Percentiles rank a stretch among this genome's conserved stretches.
Conservation (phyloP, 2,888 invertebrate genomes). For the Synanthedon vespiformis region DNA sequence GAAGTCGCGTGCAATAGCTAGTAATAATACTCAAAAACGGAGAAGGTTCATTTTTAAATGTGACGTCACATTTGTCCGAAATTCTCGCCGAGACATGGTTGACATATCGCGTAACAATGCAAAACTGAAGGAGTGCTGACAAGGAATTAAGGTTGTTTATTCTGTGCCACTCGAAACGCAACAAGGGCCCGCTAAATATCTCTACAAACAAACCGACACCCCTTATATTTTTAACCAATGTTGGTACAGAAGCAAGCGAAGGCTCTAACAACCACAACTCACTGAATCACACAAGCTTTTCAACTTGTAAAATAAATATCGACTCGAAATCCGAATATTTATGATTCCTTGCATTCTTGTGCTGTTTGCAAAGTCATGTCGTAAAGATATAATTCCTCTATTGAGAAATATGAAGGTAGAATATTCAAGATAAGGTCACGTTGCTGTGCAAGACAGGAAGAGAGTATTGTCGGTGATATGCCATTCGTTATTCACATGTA, state of each 20-base stretch:
- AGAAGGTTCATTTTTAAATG: no score
- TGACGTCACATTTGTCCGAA: no score
- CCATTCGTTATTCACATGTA: no score
- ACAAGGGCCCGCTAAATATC: slow-evolving; percentile 51
- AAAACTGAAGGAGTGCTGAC: slow-evolving; percentile 40
- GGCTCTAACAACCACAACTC: neutral
- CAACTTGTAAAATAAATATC: neutral
- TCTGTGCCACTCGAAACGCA: slow-evolving; percentile 38
- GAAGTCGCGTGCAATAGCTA: no score
- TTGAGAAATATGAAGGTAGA: no score
- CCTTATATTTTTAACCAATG: slow-evolving; percentile 10
- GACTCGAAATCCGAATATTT: neutral
- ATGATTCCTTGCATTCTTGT: neutral
- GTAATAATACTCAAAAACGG: no score
- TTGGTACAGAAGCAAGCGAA: slow-evolving; percentile 21
- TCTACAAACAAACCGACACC: slow-evolving; percentile 32
- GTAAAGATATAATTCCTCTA: no score
- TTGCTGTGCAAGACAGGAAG: no score
- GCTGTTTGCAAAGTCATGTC: no score
- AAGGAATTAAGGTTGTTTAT: slow-evolving; percentile 39
- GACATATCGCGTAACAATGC: slow-evolving; percentile 33
- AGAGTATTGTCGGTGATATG: no score
- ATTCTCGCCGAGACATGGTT: slow-evolving; percentile 12
- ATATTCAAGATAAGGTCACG: no score
- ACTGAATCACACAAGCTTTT: neutral